Conservation (phyloP, 2,888 invertebrate genomes). For the Drosophila testacea region DNA sequence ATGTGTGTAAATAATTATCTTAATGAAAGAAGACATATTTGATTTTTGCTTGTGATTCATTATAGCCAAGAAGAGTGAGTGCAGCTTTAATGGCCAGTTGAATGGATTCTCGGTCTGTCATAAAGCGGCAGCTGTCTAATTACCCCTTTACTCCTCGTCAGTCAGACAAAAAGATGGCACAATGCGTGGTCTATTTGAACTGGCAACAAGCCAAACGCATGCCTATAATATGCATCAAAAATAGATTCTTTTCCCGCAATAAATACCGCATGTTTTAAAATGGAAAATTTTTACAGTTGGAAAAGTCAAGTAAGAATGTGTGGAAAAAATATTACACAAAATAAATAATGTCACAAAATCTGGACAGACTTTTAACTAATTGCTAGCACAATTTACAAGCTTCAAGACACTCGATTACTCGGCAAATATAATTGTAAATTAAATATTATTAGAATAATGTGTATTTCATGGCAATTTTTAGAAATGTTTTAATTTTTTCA, state of each 20-base stretch:
- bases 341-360: slow-evolving; percentile 51
- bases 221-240: slow-evolving; percentile 56
- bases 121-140: slow-evolving; percentile 62
- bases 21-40: slow-evolving; percentile 37
- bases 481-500: slow-evolving; percentile 25
- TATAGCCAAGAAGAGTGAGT: slow-evolving; percentile 41
- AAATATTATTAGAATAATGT: slow-evolving; percentile 9
- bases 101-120: slow-evolving; percentile 40
- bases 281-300: slow-evolving; percentile 60
- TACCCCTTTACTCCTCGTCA: slow-evolving; percentile 14
- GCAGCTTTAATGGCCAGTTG: slow-evolving; percentile 39
- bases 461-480: slow-evolving; percentile 11
- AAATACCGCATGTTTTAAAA: slow-evolving; percentile 57
- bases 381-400: slow-evolving; percentile 50
- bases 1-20: slow-evolving; percentile 66
- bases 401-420: slow-evolving; percentile 30
- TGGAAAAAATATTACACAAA: slow-evolving; percentile 55
- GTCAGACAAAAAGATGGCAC: slow-evolving; percentile 34
- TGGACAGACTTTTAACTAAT: slow-evolving; percentile 41
- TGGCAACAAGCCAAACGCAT: slow-evolving; percentile 70
- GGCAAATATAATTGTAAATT: slow-evolving; percentile 35
- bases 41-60: slow-evolving; percentile 47
- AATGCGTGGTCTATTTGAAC: slow-evolving; percentile 60
- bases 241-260: slow-evolving; percentile 61
- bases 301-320: slow-evolving; percentile 18